phyloP scores from a whole-genome alignment of 1,140 invertebrate genomes.

The Eupeodes corollae region DNA sequence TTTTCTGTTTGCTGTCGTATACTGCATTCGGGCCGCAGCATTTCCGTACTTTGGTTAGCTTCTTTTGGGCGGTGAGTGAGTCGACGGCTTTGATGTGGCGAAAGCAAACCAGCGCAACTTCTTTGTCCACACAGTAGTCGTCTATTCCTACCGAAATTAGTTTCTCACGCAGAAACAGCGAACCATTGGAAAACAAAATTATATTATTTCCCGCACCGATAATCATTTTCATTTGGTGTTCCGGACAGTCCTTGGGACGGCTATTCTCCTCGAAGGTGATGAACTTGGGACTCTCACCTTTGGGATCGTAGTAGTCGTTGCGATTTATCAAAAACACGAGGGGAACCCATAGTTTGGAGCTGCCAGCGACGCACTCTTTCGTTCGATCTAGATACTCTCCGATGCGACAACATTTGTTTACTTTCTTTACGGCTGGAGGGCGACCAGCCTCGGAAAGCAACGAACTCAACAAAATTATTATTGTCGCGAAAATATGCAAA shows the following conservation, averaged over 20 bases:
- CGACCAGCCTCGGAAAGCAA: too few species aligned
- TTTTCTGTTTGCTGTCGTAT: constrained; percentile 43
- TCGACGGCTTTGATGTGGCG: constrained; percentile 25
- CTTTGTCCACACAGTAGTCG: constrained; percentile 48
- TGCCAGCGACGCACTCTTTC: constrained; percentile 21
- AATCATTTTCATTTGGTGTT: background rate
- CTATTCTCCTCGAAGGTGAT: constrained; percentile 24
- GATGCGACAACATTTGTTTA: constrained; percentile 35
- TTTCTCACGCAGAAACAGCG: constrained; percentile 38
- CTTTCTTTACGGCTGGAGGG: constrained; percentile 17
- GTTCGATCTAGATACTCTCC: constrained; percentile 25
- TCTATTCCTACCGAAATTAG: constrained; percentile 30
- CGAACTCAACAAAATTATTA: too few species aligned
- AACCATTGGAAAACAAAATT: constrained; percentile 44
- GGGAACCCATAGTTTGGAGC: constrained; percentile 25
- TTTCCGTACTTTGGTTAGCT: constrained; percentile 38
- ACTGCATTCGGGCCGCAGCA: constrained; percentile 46
- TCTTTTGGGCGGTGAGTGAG: constrained; percentile 21
- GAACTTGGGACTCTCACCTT: constrained; percentile 21
- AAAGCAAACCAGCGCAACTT: constrained; percentile 46
- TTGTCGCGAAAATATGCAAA: too few species aligned
- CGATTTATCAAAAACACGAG: constrained; percentile 22
- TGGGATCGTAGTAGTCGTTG: constrained; percentile 19
- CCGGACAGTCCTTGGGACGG: constrained; percentile 8
- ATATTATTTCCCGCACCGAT: constrained; percentile 13